phyloP scores from a whole-genome alignment of 2,113 vertebrate species.

The Crotophaga sulcirostris region DNA sequence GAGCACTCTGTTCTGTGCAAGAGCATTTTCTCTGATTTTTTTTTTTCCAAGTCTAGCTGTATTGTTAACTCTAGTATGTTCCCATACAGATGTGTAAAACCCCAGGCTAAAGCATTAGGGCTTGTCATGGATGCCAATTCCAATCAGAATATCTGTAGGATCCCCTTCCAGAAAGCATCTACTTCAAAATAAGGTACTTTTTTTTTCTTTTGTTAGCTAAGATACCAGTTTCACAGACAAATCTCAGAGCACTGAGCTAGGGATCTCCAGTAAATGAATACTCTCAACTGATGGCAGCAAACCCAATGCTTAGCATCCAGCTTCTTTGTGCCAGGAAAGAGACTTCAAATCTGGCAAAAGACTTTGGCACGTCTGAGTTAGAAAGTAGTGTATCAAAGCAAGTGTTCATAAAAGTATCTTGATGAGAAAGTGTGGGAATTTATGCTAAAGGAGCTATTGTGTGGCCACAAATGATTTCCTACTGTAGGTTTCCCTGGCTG shows the following conservation, averaged over 20 bases:
- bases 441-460: background rate
- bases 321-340: background rate
- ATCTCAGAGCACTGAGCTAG: background rate
- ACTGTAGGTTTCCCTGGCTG: background rate
- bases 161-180: background rate
- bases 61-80: background rate
- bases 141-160: background rate
- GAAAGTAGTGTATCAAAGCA: background rate
- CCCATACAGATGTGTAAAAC: background rate
- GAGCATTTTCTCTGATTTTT: background rate
- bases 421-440: background rate
- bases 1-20: background rate
- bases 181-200: background rate
- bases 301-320: background rate
- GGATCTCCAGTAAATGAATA: background rate
- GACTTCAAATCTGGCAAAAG: background rate
- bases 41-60: background rate
- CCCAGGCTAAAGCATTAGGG: background rate
- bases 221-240: background rate
- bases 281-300: background rate
- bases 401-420: background rate
- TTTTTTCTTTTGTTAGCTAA: background rate
- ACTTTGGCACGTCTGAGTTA: background rate
- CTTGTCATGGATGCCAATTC: background rate
- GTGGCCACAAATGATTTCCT: background rate